A percentile compares a stretch with the other conserved stretches of the same genome.
These are phyloP conservation scores for Pycnonotus jocosus DNA, from an alignment of 2,113 vertebrate genomes.

Conservation along the genomic window DNA sequence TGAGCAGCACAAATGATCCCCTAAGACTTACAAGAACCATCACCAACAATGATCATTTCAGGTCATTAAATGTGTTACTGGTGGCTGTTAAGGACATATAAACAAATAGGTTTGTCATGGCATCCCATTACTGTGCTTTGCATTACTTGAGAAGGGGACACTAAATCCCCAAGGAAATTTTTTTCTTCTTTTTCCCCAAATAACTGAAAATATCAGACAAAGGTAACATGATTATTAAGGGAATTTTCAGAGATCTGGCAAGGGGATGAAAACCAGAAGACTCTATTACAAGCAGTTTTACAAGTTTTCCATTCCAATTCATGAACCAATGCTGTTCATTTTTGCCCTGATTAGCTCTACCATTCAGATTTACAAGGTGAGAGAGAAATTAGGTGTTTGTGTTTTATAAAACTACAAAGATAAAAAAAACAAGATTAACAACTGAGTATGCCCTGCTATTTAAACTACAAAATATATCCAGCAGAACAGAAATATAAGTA, in stretches of 20 bases:
- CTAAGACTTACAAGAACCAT: neutral
- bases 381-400: neutral
- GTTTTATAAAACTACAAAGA: neutral
- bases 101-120: neutral
- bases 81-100: neutral
- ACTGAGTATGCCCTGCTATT: neutral
- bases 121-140: neutral
- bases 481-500: neutral
- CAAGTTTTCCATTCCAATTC: neutral
- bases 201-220: neutral
- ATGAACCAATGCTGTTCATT: neutral
- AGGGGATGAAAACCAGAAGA: neutral
- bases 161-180: neutral
- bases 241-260: neutral
- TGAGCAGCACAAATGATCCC: neutral
- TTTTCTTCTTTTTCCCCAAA: fast-evolving
- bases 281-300: neutral
- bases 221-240: neutral
- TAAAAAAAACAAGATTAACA: neutral
- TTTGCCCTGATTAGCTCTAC: neutral
- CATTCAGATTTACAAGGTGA: neutral
- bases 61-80: neutral
- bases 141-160: neutral
- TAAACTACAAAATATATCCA: neutral
- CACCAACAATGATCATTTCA: neutral